phyloP scores from a whole-genome alignment of 1,140 invertebrate genomes.

The Nebria ingens region DNA sequence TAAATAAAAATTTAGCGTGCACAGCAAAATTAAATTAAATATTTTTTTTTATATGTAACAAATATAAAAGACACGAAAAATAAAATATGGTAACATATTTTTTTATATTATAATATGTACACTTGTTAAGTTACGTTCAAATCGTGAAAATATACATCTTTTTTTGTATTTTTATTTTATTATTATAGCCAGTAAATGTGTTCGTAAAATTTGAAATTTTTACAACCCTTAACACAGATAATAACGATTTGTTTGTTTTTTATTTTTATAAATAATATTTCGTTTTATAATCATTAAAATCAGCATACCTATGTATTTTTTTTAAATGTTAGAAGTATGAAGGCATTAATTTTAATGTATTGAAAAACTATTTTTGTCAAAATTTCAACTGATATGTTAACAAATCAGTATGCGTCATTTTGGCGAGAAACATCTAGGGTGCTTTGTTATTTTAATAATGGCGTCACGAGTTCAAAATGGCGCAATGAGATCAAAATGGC shows the following conservation, averaged over 20 bases:
- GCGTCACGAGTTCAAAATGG: no score
- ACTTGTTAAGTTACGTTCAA: background rate
- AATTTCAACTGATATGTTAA: no score
- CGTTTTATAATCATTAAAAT: conserved; percentile 5
- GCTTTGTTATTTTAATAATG: no score
- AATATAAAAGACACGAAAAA: background rate
- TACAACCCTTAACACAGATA: background rate
- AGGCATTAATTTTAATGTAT: conserved; percentile 7
- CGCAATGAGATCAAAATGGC: no score
- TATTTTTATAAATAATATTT: background rate
- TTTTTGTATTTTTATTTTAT: background rate
- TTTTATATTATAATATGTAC: background rate
- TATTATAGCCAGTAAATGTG: conserved; percentile 1
- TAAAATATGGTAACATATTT: background rate
- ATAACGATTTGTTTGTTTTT: background rate
- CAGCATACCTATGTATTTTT: background rate
- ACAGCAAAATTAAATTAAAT: conserved; percentile 5
- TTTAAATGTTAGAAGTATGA: background rate
- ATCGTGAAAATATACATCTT: conserved; percentile 6
- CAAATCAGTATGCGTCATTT: no score
- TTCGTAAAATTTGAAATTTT: conserved; percentile 4
- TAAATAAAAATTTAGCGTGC: conserved; percentile 2
- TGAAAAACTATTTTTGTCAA: background rate
- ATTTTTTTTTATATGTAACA: no score
- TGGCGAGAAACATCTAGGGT: no score